Percentiles rank a stretch among this genome's conserved stretches.
These are phyloP conservation scores for Acanthochromis polyacanthus DNA, from an alignment of 2,113 vertebrate genomes.

Conservation along the genomic window DNA sequence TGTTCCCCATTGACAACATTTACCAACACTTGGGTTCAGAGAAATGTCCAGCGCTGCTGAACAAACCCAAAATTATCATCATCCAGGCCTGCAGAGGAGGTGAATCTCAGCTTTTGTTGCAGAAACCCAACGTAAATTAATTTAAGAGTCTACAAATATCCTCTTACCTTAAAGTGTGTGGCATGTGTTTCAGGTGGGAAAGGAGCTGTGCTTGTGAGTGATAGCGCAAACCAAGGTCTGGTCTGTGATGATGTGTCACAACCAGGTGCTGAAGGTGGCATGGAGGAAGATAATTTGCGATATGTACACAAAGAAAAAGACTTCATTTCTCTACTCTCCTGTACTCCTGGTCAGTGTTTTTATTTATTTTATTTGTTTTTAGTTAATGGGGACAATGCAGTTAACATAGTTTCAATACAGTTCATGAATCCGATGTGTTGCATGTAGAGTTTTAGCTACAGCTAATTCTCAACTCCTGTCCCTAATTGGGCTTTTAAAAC, in stretches of 20 bases:
- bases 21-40: constrained; percentile 81
- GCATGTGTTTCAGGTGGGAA: constrained; percentile 48
- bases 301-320: constrained; percentile 85
- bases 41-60: constrained; percentile 78
- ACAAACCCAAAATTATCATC: constrained; percentile 92
- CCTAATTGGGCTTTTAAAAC: too few species aligned
- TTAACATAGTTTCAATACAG: too few species aligned
- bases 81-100: constrained; percentile 92
- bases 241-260: neutral
- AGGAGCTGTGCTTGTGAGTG: constrained; percentile 49
- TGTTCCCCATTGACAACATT: constrained; percentile 80
- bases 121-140: neutral
- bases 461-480: too few species aligned
- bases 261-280: neutral
- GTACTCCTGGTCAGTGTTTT: constrained; percentile 86
- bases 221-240: neutral
- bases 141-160: neutral
- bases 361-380: too few species aligned
- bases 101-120: constrained; percentile 36
- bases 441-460: too few species aligned
- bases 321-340: constrained; percentile 86
- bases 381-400: too few species aligned
- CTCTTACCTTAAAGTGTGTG: constrained; percentile 1
- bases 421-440: too few species aligned
- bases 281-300: constrained; percentile 48